Evolutionary conservation across 2,888 invertebrate species (phyloP), one percentile per base, ranked within the genome.

Genomic region (Nephrocerus scutellatus): DNA sequence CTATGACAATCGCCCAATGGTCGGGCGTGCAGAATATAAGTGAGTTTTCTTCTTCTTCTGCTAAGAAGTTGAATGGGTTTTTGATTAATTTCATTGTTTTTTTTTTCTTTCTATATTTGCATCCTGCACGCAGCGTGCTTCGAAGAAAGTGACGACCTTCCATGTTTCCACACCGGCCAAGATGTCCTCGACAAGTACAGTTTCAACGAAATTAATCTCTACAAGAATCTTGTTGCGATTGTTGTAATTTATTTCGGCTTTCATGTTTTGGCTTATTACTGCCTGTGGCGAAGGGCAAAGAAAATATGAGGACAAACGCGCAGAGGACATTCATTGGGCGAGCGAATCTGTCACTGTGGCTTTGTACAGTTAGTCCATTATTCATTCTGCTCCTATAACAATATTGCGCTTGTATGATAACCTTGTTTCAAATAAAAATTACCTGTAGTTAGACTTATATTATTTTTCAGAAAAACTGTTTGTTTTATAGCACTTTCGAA

Each of bases 1-100:
- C 84, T 0, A 75, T 89, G 70, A 81, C 80, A 33, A 82, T 87
- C 48, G 67, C 84, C 10, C 89, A 89, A 56, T 89, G 88, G 90
- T 73, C 77, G 35, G 81, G 79, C 9, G 74, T 87, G 3, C 71
- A 74, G 38, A 67, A 67, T 46, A 67, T 67, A 23, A 63, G 67
- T 67, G 47, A 56, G 61, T 52, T 4, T 14, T 6, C 18, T 5
- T 23, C 6, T 33, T 9, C 24, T 6, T 9, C 9, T 12, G n/a
- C n/a, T n/a, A 24, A 10, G 36, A 10, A 14, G 13, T 22, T 25
- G 20, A 19, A 7, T 29, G 14, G 9, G 12, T 7, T 12, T 26
- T 12, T 36, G n/a, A 13, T 25, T 24, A 12, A 12, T 4, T 6
- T 18, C 16, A 15, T 18, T 30, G 14, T 10, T 5, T 36, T 36